Evolutionary conservation across 2,888 invertebrate species (phyloP).

Genomic region (Perdita meconis): DNA sequence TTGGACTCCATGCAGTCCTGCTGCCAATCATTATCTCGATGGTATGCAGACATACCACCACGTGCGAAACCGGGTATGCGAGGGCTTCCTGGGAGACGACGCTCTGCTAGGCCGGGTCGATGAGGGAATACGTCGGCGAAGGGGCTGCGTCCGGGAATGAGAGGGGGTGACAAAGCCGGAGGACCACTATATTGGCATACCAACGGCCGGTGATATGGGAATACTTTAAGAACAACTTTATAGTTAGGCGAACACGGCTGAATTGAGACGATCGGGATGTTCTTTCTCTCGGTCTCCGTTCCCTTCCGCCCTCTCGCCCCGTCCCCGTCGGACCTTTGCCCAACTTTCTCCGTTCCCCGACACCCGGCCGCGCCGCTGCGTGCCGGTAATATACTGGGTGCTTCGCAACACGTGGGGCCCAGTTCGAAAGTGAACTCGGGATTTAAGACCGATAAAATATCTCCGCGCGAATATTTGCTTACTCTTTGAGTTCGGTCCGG

Average conservation of each 20-base stretch:
- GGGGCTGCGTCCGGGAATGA: constrained; percentile 68
- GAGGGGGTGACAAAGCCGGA: constrained; percentile 76
- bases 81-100: constrained; percentile 57
- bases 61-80: constrained; percentile 79
- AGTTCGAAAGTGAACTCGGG: background rate
- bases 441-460: constrained; percentile 2
- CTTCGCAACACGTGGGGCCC: constrained; percentile 7
- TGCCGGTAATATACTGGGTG: background rate
- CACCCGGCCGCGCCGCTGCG: too few relatives aligned
- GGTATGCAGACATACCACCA: constrained; percentile 80
- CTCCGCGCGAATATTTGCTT: constrained; percentile 3
- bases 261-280: constrained; percentile 70
- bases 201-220: constrained; percentile 81
- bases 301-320: constrained; percentile 22
- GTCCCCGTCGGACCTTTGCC: background rate
- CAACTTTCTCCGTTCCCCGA: background rate
- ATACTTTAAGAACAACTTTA: constrained; percentile 83
- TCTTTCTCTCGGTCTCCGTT: constrained; percentile 14
- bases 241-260: constrained; percentile 66
- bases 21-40: constrained; percentile 78
- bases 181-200: constrained; percentile 83
- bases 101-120: constrained; percentile 50
- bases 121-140: constrained; percentile 56
- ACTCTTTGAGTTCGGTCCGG: background rate
- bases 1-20: constrained; percentile 54